A percentile compares a stretch with the other conserved stretches of the same genome.
phyloP scores from a whole-genome alignment of 2,888 invertebrate species.

The Tetropium fuscum region DNA sequence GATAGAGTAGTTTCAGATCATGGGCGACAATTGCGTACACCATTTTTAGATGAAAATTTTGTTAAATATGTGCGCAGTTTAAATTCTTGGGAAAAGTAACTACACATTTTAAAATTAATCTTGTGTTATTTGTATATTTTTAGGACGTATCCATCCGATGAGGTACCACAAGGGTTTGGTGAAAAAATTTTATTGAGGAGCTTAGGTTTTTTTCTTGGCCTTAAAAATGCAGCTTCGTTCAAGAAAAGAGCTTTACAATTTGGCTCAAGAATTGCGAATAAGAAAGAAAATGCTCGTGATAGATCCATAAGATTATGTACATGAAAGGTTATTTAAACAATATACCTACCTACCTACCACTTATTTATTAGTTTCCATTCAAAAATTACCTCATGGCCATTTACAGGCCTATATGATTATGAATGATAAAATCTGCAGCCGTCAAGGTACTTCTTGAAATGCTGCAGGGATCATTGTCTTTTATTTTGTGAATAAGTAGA shows the following conservation, averaged over 20 bases:
- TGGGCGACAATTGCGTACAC: slow-evolving; percentile 85
- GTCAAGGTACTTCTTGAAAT: too few species aligned
- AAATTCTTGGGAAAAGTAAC: slow-evolving; percentile 77
- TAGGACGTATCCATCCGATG: slow-evolving; percentile 61
- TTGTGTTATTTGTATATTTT: slow-evolving; percentile 3
- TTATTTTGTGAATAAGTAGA: too few species aligned
- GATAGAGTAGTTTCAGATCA: slow-evolving; percentile 93
- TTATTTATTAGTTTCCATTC: too few species aligned
- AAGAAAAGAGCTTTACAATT: slow-evolving; percentile 98
- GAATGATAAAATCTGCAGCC: too few species aligned
- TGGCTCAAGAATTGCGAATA: slow-evolving; percentile 94
- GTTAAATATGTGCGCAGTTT: slow-evolving; percentile 74
- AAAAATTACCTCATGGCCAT: too few species aligned
- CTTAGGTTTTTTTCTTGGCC: slow-evolving; percentile 76
- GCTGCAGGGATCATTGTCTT: too few species aligned
- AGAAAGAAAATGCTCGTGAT: slow-evolving; percentile 88
- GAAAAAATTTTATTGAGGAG: slow-evolving; percentile 91
- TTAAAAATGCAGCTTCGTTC: slow-evolving; percentile 73
- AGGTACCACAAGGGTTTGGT: slow-evolving; percentile 83
- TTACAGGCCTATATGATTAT: too few species aligned
- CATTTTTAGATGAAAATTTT: slow-evolving; percentile 81
- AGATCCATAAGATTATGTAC: slow-evolving; percentile 67
- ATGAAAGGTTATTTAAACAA: background rate
- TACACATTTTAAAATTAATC: background rate
- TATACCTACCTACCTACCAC: too few species aligned